Evolutionary conservation across 1,140 invertebrate genomes (phyloP).

Genomic region (Maniola jurtina): DNA sequence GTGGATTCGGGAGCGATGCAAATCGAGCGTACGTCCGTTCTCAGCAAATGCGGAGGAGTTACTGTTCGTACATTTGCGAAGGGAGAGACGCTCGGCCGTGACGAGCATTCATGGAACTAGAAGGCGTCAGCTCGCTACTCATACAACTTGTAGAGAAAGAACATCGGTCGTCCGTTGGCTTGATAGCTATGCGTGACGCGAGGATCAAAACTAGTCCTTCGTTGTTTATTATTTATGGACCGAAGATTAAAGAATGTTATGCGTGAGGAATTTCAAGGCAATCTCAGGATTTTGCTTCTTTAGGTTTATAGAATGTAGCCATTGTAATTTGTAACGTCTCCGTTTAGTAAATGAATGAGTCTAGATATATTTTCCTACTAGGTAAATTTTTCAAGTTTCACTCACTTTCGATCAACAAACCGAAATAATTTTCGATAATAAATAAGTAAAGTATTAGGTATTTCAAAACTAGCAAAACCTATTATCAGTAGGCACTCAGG

Average conservation of each 20-base stretch:
- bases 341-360: not conserved
- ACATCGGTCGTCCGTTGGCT: constrained; percentile 26
- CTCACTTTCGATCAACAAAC: no score
- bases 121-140: constrained; percentile 37
- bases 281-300: constrained; percentile 8
- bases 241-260: constrained; percentile 22
- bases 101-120: constrained; percentile 58
- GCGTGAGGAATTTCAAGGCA: constrained; percentile 19
- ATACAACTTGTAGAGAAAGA: constrained; percentile 10
- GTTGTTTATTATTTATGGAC: constrained; percentile 36
- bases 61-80: constrained; percentile 13
- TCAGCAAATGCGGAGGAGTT: constrained; percentile 45
- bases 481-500: not conserved
- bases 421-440: no score
- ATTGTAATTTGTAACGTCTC: not conserved
- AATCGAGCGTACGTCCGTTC: constrained; percentile 50
- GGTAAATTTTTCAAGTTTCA: no score
- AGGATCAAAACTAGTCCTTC: constrained; percentile 50
- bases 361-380: no score
- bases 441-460: no score
- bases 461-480: no score
- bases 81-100: constrained; percentile 46
- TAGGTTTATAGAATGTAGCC: not conserved
- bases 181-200: constrained; percentile 31
- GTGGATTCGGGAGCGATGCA: constrained; percentile 25